phyloP scores from a whole-genome alignment of 2,888 invertebrate species.

The Chirona hameri region DNA sequence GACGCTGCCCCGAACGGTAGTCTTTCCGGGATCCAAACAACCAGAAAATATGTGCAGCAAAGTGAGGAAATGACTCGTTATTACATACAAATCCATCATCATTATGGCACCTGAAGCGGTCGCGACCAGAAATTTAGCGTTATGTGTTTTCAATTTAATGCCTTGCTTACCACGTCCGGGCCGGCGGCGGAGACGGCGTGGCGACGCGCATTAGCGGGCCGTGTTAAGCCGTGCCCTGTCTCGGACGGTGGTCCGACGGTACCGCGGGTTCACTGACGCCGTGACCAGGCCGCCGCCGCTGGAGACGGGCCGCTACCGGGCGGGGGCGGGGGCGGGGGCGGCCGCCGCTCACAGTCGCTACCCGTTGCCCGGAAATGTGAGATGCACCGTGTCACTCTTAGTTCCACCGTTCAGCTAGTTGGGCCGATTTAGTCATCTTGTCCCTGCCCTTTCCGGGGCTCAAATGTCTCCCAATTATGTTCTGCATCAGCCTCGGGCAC shows the following conservation, averaged over 20 bases:
- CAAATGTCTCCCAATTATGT: no score
- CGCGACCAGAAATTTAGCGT: not conserved
- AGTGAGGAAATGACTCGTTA: slow-evolving; percentile 22
- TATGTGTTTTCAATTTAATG: slow-evolving; percentile 24
- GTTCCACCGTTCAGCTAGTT: no score
- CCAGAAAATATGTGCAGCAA: slow-evolving; percentile 13
- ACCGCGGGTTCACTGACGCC: not conserved
- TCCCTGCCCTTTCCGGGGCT: no score
- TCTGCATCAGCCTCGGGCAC: no score
- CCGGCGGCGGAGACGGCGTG: not conserved
- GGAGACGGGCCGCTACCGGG: no score
- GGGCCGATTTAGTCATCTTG: no score
- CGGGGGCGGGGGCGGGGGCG: no score
- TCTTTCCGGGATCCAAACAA: not conserved
- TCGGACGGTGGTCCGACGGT: not conserved
- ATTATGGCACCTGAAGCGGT: not conserved
- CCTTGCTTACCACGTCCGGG: not conserved
- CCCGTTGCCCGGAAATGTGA: not conserved
- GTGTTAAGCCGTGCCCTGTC: not conserved
- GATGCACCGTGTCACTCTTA: no score
- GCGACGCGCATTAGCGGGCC: not conserved
- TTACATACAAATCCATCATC: not conserved
- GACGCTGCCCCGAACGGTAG: not conserved
- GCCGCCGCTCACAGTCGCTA: not conserved
- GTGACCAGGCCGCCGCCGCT: no score